Percentiles rank a stretch among this genome's conserved stretches.
Evolutionary conservation across 2,888 invertebrate genomes (phyloP).

Genomic region (Seladonia tumulorum): DNA sequence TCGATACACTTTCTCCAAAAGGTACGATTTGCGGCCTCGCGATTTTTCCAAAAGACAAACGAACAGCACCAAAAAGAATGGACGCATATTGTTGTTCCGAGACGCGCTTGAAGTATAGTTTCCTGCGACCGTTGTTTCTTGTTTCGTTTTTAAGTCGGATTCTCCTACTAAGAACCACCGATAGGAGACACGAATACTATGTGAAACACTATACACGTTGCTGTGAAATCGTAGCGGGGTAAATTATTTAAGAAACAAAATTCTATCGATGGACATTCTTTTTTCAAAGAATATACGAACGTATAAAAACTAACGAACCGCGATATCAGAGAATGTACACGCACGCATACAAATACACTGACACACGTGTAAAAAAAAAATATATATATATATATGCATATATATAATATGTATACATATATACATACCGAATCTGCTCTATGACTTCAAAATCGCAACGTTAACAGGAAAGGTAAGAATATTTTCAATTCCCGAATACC

Average conservation of each 20-base stretch:
- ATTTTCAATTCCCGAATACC: constrained; percentile 47
- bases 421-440: constrained; percentile 37
- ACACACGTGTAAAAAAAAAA: not conserved
- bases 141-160: constrained; percentile 16
- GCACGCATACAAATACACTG: not conserved
- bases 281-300: not conserved
- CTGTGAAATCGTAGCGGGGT: not conserved
- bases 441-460: constrained; percentile 54
- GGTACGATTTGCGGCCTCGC: not conserved
- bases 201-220: not conserved
- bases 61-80: not conserved
- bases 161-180: not conserved
- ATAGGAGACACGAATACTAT: not conserved
- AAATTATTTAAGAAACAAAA: constrained; percentile 7
- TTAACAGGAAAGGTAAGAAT: constrained; percentile 33
- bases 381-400: not conserved
- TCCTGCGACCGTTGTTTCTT: constrained; percentile 4
- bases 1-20: constrained; percentile 8
- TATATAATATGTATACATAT: not conserved
- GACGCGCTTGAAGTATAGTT: constrained; percentile 9
- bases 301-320: not conserved
- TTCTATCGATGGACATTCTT: constrained; percentile 4
- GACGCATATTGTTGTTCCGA: not conserved
- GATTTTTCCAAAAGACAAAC: constrained; percentile 10
- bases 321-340: constrained; percentile 6